Conservation (phyloP, 1,140 invertebrate species). For the Heliconius hewitsoni region DNA sequence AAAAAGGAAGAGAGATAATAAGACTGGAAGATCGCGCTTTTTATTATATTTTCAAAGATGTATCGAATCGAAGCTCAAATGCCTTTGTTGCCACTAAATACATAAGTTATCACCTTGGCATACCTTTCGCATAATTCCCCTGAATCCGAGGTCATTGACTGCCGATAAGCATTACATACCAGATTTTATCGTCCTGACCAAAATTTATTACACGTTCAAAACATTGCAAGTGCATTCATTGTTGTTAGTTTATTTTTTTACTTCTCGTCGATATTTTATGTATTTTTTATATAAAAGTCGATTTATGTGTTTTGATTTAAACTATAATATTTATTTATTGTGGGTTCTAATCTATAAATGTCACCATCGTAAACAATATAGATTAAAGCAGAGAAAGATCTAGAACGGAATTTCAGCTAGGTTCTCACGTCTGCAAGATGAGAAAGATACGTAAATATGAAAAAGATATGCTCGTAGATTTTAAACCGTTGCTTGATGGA, state of each 20-base stretch:
- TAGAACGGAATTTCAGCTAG: not conserved
- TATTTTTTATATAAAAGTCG: not conserved
- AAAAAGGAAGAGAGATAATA: not conserved
- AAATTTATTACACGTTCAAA: slow-evolving; percentile 35
- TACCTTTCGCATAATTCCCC: slow-evolving; percentile 61
- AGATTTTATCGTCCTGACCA: slow-evolving; percentile 33
- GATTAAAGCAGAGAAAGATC: not conserved
- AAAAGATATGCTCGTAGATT: slow-evolving; percentile 13
- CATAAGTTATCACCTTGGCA: slow-evolving; percentile 69
- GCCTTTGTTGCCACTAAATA: slow-evolving; percentile 36
- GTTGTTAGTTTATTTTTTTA: slow-evolving; percentile 6
- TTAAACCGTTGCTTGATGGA: slow-evolving; percentile 23
- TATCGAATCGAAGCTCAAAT: slow-evolving; percentile 25
- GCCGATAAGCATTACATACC: slow-evolving; percentile 37
- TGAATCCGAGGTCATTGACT: slow-evolving; percentile 64
- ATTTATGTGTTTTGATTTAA: no score
- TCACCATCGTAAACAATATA: no score
- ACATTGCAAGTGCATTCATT: slow-evolving; percentile 27
- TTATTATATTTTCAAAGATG: slow-evolving; percentile 8
- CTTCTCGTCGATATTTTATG: not conserved
- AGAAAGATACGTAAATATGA: not conserved
- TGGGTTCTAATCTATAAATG: no score
- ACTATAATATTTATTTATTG: no score
- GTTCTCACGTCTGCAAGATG: not conserved
- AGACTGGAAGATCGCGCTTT: not conserved